These are phyloP conservation scores for Heliothis subflexa DNA, from an alignment of 1,140 invertebrate species.

Conservation along the genomic window DNA sequence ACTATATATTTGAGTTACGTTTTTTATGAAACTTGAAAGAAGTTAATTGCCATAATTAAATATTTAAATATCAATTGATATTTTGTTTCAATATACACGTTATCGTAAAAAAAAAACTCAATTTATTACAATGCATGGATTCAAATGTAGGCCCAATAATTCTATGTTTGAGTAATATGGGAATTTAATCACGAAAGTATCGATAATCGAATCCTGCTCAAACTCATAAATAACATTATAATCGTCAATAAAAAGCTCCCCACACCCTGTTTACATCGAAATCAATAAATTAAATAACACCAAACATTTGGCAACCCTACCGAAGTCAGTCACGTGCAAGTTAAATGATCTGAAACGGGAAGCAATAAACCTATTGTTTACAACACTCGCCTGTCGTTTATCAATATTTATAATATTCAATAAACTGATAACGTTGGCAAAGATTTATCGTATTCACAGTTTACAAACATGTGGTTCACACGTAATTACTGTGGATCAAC, in stretches of 20 bases:
- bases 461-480: constrained; percentile 25
- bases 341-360: constrained; percentile 81
- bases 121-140: too few species aligned
- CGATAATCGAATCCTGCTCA: background rate
- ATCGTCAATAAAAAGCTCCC: constrained; percentile 44
- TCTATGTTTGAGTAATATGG: too few species aligned
- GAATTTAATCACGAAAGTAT: background rate
- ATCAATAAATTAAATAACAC: constrained; percentile 73
- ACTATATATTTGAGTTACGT: too few species aligned
- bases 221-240: constrained; percentile 43
- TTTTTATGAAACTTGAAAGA: too few species aligned
- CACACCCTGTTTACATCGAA: constrained; percentile 43
- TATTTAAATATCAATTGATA: too few species aligned
- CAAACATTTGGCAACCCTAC: constrained; percentile 76
- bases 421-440: constrained; percentile 54
- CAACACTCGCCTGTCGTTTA: constrained; percentile 77
- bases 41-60: too few species aligned
- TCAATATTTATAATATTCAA: constrained; percentile 75
- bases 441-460: constrained; percentile 35
- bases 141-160: too few species aligned
- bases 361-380: constrained; percentile 80
- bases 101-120: too few species aligned
- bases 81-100: too few species aligned
- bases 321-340: constrained; percentile 80
- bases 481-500: background rate